Evolutionary conservation across 2,888 invertebrate species (phyloP).

Genomic region (Anthrax anthrax): DNA sequence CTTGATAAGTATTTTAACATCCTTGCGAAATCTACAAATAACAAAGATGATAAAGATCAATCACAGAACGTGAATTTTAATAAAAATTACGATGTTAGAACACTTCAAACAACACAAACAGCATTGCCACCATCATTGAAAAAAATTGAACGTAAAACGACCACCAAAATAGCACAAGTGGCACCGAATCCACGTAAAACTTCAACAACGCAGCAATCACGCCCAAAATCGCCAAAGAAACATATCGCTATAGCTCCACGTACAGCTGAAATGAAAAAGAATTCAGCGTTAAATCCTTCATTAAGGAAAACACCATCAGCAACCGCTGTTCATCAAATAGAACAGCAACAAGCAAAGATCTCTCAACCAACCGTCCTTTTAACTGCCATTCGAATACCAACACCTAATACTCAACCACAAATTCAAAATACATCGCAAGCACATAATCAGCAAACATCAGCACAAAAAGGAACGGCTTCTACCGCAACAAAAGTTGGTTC

Average conservation of each 20-base stretch:
- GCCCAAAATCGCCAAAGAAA: conserved; percentile 30
- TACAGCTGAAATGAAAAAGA: conserved; percentile 26
- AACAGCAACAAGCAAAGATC: conserved; percentile 6
- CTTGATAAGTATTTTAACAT: conserved; percentile 32
- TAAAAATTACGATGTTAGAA: conserved; percentile 6
- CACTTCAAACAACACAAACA: conserved; percentile 12
- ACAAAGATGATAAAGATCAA: conserved; percentile 21
- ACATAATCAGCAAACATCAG: conserved; percentile 19
- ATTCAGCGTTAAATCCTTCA: background rate
- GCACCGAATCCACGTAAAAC: conserved; percentile 33
- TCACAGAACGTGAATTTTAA: background rate
- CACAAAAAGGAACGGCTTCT: conserved; percentile 9
- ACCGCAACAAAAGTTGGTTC: conserved; percentile 9
- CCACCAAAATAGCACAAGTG: conserved; percentile 33
- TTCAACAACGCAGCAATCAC: conserved; percentile 17
- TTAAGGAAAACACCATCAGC: background rate
- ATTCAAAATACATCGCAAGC: conserved; percentile 18
- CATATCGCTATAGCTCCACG: conserved; percentile 34
- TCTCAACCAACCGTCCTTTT: conserved; percentile 41
- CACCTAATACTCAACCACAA: conserved; percentile 9
- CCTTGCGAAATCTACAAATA: conserved; percentile 16
- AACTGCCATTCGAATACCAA: conserved; percentile 42
- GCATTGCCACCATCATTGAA: conserved; percentile 31
- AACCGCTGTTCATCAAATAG: conserved; percentile 1
- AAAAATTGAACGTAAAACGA: conserved; percentile 32